Base-by-base conservation (phyloP, 92 coral and sea anemone species). In the Actinernus sp. region DNA sequence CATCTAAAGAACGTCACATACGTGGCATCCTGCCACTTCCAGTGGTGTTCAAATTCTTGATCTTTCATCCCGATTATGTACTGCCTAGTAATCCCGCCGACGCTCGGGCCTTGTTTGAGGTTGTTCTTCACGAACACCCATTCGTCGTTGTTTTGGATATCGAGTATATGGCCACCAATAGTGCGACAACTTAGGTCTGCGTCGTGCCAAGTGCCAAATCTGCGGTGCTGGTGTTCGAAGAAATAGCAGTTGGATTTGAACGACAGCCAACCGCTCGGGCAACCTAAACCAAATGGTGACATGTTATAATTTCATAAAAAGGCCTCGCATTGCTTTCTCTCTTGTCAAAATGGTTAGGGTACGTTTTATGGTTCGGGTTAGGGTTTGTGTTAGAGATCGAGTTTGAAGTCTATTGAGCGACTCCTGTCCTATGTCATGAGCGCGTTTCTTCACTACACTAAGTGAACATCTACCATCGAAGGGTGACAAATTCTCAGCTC, bases 31-130 rank as follows among this genome's bases (percentile, higher is more conserved):
- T 65, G 72, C 72, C 72, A 65, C 33, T 32, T 11, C 72, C 72
- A 65, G 24, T 27, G 44, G 0, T 48, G 26, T 0, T 65, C 72
- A 11, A 31, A 37, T 2, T 21, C 33, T 22, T 65, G 45, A 49
- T 65, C 72, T 1, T 49, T 31, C 72, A 65, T 48, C 4, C 72
- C 72, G 9, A 65, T 65, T 23, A 47, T 48, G 58, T 65, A 65
- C 29, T 48, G 58, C 17, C 45, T 61, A 17, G 58, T 1, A 22
- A 51, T 21, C 3, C 31, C 19, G 17, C 30, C n/a, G 16, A 26
- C 32, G 17, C n/a, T 51, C 1, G 58, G 32, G 1, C 72, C 72
- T 0, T 48, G 45, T 49, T 49, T 45, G 0, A 65, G 41, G 26
- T 65, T 58, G 1, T 34, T 31, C 26, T 23, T 65, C 2, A 65